These are phyloP conservation scores for Kryptolebias ocellatus DNA, from an alignment of 2,797 vertebrate species.

Conservation along the genomic window DNA sequence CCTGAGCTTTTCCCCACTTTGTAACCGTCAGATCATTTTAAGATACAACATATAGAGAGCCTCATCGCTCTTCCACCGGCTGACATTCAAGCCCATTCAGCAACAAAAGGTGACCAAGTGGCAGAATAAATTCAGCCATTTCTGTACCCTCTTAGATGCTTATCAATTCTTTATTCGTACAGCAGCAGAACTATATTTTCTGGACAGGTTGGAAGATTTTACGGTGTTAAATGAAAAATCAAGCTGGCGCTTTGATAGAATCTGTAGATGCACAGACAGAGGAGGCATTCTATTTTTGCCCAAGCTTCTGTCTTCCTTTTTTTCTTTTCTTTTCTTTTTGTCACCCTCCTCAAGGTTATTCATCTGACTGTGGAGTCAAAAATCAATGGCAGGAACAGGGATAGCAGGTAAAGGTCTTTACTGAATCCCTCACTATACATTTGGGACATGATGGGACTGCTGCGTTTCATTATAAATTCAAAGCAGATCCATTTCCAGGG, in stretches of 20 bases:
- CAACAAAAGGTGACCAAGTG: constrained; percentile 7
- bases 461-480: constrained; percentile 74
- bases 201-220: constrained; percentile 23
- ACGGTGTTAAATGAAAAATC: constrained; percentile 15
- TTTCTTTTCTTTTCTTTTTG: constrained; percentile 12
- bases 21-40: constrained; percentile 4
- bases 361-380: constrained; percentile 42
- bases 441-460: constrained; percentile 50
- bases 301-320: constrained; percentile 20
- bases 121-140: constrained; percentile 13
- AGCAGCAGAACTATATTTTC: background rate
- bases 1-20: constrained; percentile 4
- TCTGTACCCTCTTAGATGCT: constrained; percentile 14
- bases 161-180: constrained; percentile 13
- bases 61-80: background rate
- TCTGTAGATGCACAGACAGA: constrained; percentile 12
- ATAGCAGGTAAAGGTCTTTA: constrained; percentile 32
- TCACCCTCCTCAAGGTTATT: constrained; percentile 53
- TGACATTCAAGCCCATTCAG: constrained; percentile 24
- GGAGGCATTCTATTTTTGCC: constrained; percentile 37
- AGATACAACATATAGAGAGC: background rate
- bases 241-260: constrained; percentile 27
- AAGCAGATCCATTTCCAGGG: constrained; percentile 61
- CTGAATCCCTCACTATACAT: constrained; percentile 29
- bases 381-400: constrained; percentile 49